Evolutionary conservation across 2,113 vertebrate genomes (phyloP).

Genomic region (Dromiciops gliroides): DNA sequence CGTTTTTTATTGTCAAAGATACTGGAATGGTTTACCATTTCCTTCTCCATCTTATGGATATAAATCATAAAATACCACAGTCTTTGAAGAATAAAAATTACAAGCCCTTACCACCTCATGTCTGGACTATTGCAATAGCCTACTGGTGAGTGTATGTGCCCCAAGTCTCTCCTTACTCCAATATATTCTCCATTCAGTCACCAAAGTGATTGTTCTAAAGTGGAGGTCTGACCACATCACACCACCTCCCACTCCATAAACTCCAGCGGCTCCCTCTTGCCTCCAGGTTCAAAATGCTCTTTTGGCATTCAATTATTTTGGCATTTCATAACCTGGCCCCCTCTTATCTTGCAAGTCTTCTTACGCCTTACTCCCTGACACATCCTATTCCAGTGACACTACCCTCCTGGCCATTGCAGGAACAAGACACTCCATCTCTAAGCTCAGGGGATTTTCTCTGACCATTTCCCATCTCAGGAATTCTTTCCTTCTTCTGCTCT

Average conservation of each 20-base stretch:
- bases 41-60: background rate
- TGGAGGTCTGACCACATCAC: background rate
- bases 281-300: background rate
- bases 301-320: background rate
- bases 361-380: background rate
- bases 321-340: background rate
- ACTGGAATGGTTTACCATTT: background rate
- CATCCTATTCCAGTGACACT: background rate
- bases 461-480: background rate
- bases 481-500: background rate
- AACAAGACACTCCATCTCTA: background rate
- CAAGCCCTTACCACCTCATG: background rate
- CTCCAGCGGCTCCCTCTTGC: background rate
- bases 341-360: background rate
- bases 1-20: background rate
- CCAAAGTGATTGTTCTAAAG: background rate
- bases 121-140: background rate
- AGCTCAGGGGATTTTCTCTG: background rate
- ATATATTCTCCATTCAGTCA: background rate
- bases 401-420: background rate
- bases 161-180: background rate
- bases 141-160: background rate
- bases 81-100: background rate
- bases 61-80: background rate
- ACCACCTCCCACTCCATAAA: background rate